Conservation (phyloP, 1,140 invertebrate species). For the Cylas formicarius region DNA sequence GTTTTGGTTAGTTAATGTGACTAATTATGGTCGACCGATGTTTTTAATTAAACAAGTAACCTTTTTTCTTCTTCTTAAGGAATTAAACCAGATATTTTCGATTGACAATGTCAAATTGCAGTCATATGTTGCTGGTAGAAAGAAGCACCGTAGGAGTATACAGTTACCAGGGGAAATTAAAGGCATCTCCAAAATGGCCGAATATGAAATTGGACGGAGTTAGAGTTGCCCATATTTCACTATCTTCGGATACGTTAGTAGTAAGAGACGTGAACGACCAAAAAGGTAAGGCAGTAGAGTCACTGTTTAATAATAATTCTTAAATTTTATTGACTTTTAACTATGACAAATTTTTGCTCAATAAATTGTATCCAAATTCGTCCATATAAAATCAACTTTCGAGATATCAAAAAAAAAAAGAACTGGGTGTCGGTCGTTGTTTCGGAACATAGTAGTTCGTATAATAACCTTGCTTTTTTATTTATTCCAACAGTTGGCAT, state of each 20-base stretch:
- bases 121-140: conserved; percentile 80
- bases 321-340: too few species aligned
- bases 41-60: too few species aligned
- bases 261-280: conserved; percentile 74
- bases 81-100: neutral
- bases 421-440: too few species aligned
- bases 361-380: too few species aligned
- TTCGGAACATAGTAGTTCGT: too few species aligned
- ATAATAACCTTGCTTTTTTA: too few species aligned
- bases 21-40: neutral
- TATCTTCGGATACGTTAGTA: conserved; percentile 78
- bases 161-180: conserved; percentile 79
- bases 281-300: conserved; percentile 58
- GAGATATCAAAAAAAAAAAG: too few species aligned
- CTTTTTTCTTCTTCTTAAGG: conserved; percentile 10
- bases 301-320: too few species aligned
- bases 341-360: too few species aligned
- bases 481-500: too few species aligned
- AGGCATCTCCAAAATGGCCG: conserved; percentile 72
- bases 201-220: conserved; percentile 50
- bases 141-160: conserved; percentile 68
- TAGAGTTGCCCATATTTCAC: conserved; percentile 46
- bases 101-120: conserved; percentile 43
- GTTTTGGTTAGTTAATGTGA: too few species aligned
- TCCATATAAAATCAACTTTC: conserved; percentile 1